Conservation (phyloP, 2,797 vertebrate species). For the Rhyacichthys aspro region DNA sequence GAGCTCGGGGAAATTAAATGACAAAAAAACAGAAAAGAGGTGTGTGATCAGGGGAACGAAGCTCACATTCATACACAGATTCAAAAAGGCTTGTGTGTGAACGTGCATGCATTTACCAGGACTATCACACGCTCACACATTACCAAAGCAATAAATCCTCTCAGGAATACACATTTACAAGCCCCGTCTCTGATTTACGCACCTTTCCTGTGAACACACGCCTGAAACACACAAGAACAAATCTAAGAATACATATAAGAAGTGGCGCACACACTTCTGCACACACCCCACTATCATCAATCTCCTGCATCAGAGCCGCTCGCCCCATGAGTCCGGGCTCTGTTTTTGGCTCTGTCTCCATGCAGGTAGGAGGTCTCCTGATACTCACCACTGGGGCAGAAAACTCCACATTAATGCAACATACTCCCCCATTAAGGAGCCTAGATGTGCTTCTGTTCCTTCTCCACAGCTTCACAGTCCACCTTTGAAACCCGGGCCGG, state of each 20-base stretch:
- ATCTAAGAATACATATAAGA: slow-evolving; percentile 45
- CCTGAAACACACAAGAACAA: slow-evolving; percentile 22
- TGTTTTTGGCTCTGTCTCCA: slow-evolving; percentile 76
- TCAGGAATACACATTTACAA: slow-evolving; percentile 21
- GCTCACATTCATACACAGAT: slow-evolving; percentile 32
- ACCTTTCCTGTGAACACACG: slow-evolving; percentile 25
- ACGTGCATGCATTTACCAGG: slow-evolving; percentile 15
- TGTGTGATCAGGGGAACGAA: slow-evolving; percentile 54
- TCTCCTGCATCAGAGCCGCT: slow-evolving; percentile 76
- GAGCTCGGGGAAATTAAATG: slow-evolving; percentile 69
- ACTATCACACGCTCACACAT: slow-evolving; percentile 1
- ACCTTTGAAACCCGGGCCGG: slow-evolving; percentile 17
- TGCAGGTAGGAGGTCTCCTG: slow-evolving; percentile 81
- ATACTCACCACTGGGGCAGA: slow-evolving; percentile 74
- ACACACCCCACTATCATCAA: slow-evolving; percentile 75
- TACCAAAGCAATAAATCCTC: slow-evolving; percentile 1
- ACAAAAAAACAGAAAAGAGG: slow-evolving; percentile 60
- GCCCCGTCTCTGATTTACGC: slow-evolving; percentile 12
- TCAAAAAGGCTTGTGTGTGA: slow-evolving; percentile 18
- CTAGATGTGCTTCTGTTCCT: slow-evolving; percentile 31
- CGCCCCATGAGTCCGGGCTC: slow-evolving; percentile 76
- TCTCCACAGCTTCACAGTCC: slow-evolving; percentile 10
- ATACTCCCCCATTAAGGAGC: slow-evolving; percentile 59
- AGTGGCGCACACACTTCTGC: slow-evolving; percentile 19
- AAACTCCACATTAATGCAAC: slow-evolving; percentile 77